Evolutionary conservation across 2,888 invertebrate genomes (phyloP), one percentile per base, ranked within the genome.

Genomic region (Morpho helenor): DNA sequence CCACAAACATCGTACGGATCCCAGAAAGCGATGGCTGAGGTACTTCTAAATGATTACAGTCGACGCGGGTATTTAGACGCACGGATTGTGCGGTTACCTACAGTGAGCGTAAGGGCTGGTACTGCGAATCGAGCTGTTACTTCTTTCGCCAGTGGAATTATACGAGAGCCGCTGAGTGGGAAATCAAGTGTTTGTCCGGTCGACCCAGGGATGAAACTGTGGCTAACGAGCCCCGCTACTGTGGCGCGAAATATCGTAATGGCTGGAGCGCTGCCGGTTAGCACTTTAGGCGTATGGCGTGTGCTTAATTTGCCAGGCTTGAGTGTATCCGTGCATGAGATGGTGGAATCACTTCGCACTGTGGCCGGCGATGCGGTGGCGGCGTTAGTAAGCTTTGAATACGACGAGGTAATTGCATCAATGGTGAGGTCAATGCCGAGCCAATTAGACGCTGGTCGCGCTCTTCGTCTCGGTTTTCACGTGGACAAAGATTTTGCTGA

Each of bases 1-100:
- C 89, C 89, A 31, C 78, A 80, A 50, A 87, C 74, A 5, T 82
- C 89, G 6, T 89, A 89, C 63, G 89, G 89, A 16, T 73, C 75
- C 22, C 82, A 80, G 0, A 89, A 89, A 64, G 87, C 86, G 2
- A 78, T 84, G 77, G 72, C 80, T 46, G 89, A 89, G 65, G 68
- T 89, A 45, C 74, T 89, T 3, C 73, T 87, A 3, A 78, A 78
- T 53, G 89, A 89, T 48, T 86, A 87, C 66, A 68, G 81, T 7
- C 76, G 89, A n/a, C 80, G 81, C 45, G 84, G 87, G 3, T 81
- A 74, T 54, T 73, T 81, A 2, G 85, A 88, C 61, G 82, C 80
- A 3, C 72, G 82, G 7, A 71, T 74, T 8, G 73, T 87, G 50
- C 78, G 89, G 6, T 67, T 88, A 59, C 88, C 89, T 7, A 83